Evolutionary conservation across 64 coral and sea anemone genomes (phyloP).

Genomic region (Actinia equina): DNA sequence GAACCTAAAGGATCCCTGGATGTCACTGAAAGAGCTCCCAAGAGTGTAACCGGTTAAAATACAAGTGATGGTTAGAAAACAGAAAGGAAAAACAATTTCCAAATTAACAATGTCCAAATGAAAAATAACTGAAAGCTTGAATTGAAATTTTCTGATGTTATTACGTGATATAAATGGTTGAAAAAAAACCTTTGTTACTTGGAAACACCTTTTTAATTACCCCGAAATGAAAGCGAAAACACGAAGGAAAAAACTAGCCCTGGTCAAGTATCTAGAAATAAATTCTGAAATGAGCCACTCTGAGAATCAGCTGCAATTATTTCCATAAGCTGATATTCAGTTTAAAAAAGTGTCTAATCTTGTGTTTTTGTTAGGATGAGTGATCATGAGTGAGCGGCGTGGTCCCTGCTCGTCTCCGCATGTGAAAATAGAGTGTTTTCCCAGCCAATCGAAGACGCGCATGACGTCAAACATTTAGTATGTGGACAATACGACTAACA

Average conservation of each 20-base stretch:
- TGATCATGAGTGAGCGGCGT: not conserved
- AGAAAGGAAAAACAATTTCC: not conserved
- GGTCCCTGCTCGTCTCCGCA: not conserved
- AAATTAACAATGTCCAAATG: not conserved
- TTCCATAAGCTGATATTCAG: not conserved
- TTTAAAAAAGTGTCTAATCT: not conserved
- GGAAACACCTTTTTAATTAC: not conserved
- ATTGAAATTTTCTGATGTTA: not conserved
- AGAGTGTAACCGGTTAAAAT: not conserved
- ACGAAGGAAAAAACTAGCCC: no score
- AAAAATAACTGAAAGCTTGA: not conserved
- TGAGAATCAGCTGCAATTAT: not conserved
- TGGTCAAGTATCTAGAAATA: not conserved
- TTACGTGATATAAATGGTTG: not conserved
- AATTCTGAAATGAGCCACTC: not conserved
- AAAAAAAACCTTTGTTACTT: not conserved
- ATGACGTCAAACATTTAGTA: not conserved
- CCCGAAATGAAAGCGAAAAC: no score
- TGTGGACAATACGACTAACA: not conserved
- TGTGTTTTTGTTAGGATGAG: not conserved
- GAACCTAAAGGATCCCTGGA: not conserved
- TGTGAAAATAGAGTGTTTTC: not conserved
- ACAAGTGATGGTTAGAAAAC: not conserved
- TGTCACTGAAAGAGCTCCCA: not conserved
- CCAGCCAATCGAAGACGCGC: not conserved